Evolutionary conservation across 2,113 vertebrate species (phyloP), one percentile per base, ranked within the genome.

Genomic region (Sturnira hondurensis): DNA sequence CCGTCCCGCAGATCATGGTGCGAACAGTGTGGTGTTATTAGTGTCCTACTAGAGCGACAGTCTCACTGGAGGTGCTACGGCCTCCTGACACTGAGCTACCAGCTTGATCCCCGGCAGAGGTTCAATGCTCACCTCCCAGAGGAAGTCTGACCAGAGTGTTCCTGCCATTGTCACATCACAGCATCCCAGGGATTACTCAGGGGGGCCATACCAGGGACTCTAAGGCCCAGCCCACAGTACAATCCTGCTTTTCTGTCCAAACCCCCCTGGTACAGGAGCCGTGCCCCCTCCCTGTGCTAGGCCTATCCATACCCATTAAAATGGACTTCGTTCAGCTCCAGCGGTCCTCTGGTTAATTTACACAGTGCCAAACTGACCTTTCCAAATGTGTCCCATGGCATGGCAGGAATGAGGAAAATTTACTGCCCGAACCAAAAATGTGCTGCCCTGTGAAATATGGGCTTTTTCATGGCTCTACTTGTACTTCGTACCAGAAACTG

Each of bases 311-410:
- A 70, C 97, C 93, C 92, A 89, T 0, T 77, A 94, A 80, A 94
- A 91, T 71, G 96, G 89, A 96, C 87, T 96, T 95, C 93, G 84
- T 45, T 96, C 95, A 91, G 82, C 89, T 96, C 45, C 93, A 81
- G 54, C 76, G 56, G 88, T 92, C 81, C 96, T 96, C 86, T 74
- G 89, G 78, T 84, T 98, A 98, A 97, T 97, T 98, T 97, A 98
- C 80, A 97, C 91, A 93, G 94, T 80, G 89, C 86, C 92, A 95
- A 95, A 74, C 65, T 97, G 98, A 98, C 98, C 98, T 98, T 98
- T 98, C 58, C 96, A 87, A 71, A 20, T 73, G 52, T 58, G 61
- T 82, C 97, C 96, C 95, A 56, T 0, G 45, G 95, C 97, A 91
- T 14, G 0, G 0, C 0, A n/a, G 82, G 77, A 95, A 26, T 76